Evolutionary conservation across 2,888 invertebrate species (phyloP).

Genomic region (Trissolcus japonicus): DNA sequence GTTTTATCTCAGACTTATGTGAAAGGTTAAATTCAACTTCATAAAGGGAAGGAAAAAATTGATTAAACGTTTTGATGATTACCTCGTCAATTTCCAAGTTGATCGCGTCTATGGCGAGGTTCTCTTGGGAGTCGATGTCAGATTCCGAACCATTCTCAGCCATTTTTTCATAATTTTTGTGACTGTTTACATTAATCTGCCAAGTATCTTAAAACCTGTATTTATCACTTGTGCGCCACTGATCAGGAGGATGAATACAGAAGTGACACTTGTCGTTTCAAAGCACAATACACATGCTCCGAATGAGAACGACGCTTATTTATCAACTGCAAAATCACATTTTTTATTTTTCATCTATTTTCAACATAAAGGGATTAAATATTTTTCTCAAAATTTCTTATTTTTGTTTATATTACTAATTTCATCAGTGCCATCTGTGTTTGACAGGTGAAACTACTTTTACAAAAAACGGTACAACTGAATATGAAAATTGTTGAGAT

Average conservation of each 20-base stretch:
- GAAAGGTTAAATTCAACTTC: slow-evolving; percentile 40
- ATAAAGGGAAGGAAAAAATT: slow-evolving; percentile 2
- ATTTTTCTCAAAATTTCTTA: too few species aligned
- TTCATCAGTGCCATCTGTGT: too few species aligned
- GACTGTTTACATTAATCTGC: slow-evolving; percentile 52
- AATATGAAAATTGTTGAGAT: too few species aligned
- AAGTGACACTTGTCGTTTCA: slow-evolving; percentile 25
- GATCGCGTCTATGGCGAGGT: slow-evolving; percentile 79
- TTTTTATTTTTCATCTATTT: too few species aligned
- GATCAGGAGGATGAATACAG: slow-evolving; percentile 33
- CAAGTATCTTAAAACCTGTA: slow-evolving; percentile 41
- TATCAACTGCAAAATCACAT: too few species aligned
- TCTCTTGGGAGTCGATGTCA: slow-evolving; percentile 83
- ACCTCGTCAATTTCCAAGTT: slow-evolving; percentile 85
- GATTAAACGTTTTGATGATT: slow-evolving; percentile 45
- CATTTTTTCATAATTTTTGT: slow-evolving; percentile 66
- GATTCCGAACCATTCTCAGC: slow-evolving; percentile 78
- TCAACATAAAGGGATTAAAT: too few species aligned
- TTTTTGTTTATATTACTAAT: too few species aligned
- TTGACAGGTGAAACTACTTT: too few species aligned
- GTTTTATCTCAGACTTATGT: slow-evolving; percentile 9
- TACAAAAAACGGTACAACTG: too few species aligned
- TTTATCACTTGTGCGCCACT: slow-evolving; percentile 37
- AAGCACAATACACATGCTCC: too few species aligned
- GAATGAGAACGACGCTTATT: too few species aligned